Evolutionary conservation across 2,888 invertebrate species (phyloP).

Genomic region (Temnothorax rugatulus): DNA sequence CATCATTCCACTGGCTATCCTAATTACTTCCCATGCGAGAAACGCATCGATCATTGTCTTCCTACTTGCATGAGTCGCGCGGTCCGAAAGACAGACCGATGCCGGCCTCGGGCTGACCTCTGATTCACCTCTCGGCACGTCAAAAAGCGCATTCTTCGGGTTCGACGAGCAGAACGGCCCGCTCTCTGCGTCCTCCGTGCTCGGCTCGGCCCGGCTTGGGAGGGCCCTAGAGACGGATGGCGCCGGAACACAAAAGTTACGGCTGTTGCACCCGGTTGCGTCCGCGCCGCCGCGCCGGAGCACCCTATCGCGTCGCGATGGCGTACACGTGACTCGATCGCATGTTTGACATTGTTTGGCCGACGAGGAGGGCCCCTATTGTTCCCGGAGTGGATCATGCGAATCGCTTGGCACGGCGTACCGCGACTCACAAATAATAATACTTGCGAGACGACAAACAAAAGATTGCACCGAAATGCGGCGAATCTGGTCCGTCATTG

Average conservation of each 20-base stretch:
- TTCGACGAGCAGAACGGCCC: slow-evolving; percentile 47
- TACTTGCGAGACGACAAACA: slow-evolving; percentile 77
- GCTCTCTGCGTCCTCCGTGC: slow-evolving; percentile 1
- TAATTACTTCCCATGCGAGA: slow-evolving; percentile 25
- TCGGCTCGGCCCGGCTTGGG: not conserved
- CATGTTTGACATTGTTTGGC: slow-evolving; percentile 74
- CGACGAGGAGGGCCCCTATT: slow-evolving; percentile 75
- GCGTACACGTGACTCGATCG: slow-evolving; percentile 74
- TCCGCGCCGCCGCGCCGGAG: slow-evolving; percentile 45
- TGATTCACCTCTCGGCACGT: slow-evolving; percentile 41
- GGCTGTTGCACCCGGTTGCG: slow-evolving; percentile 73
- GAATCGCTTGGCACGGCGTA: slow-evolving; percentile 64
- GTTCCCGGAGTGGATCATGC: slow-evolving; percentile 78
- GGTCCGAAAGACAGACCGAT: slow-evolving; percentile 22
- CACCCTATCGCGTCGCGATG: slow-evolving; percentile 52
- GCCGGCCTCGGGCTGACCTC: slow-evolving; percentile 12
- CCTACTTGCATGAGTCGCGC: slow-evolving; percentile 27
- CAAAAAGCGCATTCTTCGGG: slow-evolving; percentile 54
- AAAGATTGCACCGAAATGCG: slow-evolving; percentile 57
- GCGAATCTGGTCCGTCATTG: slow-evolving; percentile 62
- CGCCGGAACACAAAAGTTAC: slow-evolving; percentile 75
- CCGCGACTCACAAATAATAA: slow-evolving; percentile 74
- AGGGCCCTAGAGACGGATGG: slow-evolving; percentile 54
- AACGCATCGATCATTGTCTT: slow-evolving; percentile 52
- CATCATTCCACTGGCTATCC: slow-evolving; percentile 57